phyloP scores from a whole-genome alignment of 2,113 vertebrate genomes.

The Onychorhynchus coronatus region DNA sequence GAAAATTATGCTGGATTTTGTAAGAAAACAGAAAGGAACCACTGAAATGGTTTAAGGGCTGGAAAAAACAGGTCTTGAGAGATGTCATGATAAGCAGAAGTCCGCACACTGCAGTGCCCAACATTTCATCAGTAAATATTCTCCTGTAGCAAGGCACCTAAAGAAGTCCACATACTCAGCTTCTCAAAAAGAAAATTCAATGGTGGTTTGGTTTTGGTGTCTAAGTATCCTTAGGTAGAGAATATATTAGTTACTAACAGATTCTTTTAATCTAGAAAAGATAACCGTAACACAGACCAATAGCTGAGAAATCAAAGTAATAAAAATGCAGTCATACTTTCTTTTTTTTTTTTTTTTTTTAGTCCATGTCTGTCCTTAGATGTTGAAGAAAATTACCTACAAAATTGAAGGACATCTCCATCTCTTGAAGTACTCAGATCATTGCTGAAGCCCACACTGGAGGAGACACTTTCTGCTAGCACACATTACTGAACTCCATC shows the following conservation, averaged over 20 bases:
- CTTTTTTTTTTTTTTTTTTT: neutral
- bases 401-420: neutral
- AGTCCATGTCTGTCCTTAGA: neutral
- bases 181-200: neutral
- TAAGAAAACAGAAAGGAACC: neutral
- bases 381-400: neutral
- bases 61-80: neutral
- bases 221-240: neutral
- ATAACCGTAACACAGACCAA: neutral
- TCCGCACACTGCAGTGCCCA: neutral
- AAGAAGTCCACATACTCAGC: neutral
- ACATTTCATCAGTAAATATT: neutral
- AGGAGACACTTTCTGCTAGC: neutral
- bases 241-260: neutral
- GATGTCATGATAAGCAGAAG: neutral
- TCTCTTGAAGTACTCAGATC: neutral
- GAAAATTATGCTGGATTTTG: neutral
- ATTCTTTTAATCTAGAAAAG: neutral
- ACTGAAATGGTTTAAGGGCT: neutral
- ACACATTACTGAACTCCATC: neutral
- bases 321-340: neutral
- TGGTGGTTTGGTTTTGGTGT: neutral
- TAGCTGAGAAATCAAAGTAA: neutral
- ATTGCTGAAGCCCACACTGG: neutral
- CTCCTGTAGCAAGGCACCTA: neutral